Conservation (phyloP, 1,140 invertebrate species). For the Pristionchus pacificus region DNA sequence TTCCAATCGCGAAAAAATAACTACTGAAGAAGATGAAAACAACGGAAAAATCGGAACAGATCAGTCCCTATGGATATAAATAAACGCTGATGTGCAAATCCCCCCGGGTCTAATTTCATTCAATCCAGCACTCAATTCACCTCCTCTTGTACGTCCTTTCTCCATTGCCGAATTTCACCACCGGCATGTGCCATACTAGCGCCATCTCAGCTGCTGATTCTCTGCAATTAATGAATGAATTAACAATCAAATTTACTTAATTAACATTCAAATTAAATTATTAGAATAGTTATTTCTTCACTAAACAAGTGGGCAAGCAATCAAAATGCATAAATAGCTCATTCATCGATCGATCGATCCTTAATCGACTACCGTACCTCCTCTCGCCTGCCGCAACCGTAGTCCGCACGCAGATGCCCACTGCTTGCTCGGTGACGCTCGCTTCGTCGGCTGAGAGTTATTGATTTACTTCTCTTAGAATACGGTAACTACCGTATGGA, state of each 20-base stretch:
- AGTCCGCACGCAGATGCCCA: background rate
- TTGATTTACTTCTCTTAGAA: background rate
- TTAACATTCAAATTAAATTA: too few species aligned
- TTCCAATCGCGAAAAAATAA: slow-evolving; percentile 28
- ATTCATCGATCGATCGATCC: too few species aligned
- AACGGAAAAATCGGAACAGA: slow-evolving; percentile 9
- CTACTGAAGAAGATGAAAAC: slow-evolving; percentile 30
- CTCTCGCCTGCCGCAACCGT: background rate
- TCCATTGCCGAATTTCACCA: slow-evolving; percentile 40
- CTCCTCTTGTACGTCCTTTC: slow-evolving; percentile 35
- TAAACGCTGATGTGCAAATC: too few species aligned
- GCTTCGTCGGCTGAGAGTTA: background rate
- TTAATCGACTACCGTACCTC: too few species aligned
- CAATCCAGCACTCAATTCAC: slow-evolving; percentile 7
- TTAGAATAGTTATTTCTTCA: too few species aligned
- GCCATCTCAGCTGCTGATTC: slow-evolving; percentile 34
- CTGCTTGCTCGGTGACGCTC: background rate
- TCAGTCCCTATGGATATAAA: too few species aligned
- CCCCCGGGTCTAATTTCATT: too few species aligned
- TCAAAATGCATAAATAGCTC: too few species aligned
- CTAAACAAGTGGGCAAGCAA: too few species aligned
- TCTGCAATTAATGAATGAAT: slow-evolving; percentile 4
- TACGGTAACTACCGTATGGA: too few species aligned
- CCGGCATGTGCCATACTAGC: slow-evolving; percentile 51
- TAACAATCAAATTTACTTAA: too few species aligned